A percentile compares a stretch with the other conserved stretches of the same genome.
Evolutionary conservation across 2,113 vertebrate genomes (phyloP).

Genomic region (Todiramphus chloris): DNA sequence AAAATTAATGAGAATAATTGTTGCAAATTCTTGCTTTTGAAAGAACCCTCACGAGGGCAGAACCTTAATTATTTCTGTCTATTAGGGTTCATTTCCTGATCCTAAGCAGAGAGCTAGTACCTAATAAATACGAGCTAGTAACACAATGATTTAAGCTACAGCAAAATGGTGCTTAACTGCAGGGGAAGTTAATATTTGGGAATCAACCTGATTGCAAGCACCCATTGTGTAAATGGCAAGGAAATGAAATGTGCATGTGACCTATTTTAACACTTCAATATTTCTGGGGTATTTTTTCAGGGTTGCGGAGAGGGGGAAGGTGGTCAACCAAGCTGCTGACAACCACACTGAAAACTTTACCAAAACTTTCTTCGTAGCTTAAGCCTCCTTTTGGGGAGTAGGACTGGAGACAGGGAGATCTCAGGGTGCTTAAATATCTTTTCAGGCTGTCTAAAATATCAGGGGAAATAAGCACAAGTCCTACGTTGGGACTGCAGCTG

Average conservation of each 20-base stretch:
- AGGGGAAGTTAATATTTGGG: slow-evolving; percentile 64
- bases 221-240: slow-evolving; percentile 66
- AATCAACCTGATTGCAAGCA: slow-evolving; percentile 47
- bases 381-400: background rate
- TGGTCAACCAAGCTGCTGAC: slow-evolving; percentile 56
- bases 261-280: slow-evolving; percentile 73
- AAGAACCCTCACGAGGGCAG: slow-evolving; percentile 63
- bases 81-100: slow-evolving; percentile 82
- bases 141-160: slow-evolving; percentile 69
- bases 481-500: background rate
- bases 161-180: slow-evolving; percentile 59
- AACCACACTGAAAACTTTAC: slow-evolving; percentile 42
- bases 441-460: slow-evolving; percentile 65
- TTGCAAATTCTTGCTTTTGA: slow-evolving; percentile 75
- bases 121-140: slow-evolving; percentile 74
- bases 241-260: slow-evolving; percentile 67
- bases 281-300: slow-evolving; percentile 60
- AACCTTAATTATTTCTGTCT: slow-evolving; percentile 82
- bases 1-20: slow-evolving; percentile 84
- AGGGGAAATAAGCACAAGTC: slow-evolving; percentile 72
- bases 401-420: slow-evolving; percentile 19
- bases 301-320: background rate
- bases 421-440: slow-evolving; percentile 68
- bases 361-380: slow-evolving; percentile 31
- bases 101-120: slow-evolving; percentile 71